Base-by-base conservation (phyloP, 1,140 invertebrate genomes). In the Chrysoperla carnea region DNA sequence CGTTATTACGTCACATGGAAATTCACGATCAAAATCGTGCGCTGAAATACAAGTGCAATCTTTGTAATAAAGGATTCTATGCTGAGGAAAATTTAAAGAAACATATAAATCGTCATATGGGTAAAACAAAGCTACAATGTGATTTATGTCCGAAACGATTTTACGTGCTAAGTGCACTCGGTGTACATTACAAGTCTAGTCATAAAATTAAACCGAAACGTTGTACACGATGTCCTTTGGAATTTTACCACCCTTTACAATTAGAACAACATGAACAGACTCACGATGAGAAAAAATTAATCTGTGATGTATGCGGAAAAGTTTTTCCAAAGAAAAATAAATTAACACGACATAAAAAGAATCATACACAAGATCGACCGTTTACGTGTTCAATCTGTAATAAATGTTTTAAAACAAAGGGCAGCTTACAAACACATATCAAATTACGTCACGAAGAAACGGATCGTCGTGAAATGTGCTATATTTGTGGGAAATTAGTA, bases 261-360 rank as follows among this genome's bases (percentile, higher is more conserved):
- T 23, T 23, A 23, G 17, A 23, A 23, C 17, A 23, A 5, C 17
- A 37, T 47, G 31, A 35, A 36, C 31, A 17, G 42, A 31, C 46
- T 41, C 44, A 40, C 37, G 39, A 41, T 33, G 15, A 11, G 6
- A 44, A 36, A 29, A 41, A 43, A 29, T 47, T 33, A 35, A 11
- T n/a, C 6, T 48, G 46, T 45, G 40, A 45, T 11, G 8, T 45
- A 6, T 48, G 46, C 40, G 40, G 40, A 9, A 48, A 45, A 42
- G 36, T 35, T 11, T 48, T 48, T 40, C 45, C 41, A 37, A 45
- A 42, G 35, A 28, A 39, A 12, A 40, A 36, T 17, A 44, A 48
- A 45, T 27, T 45, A 9, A 37, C 29, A 11, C 29, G 40, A 40
- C 46, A 48, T 42, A 42, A 42, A 40, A 13, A 43, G 15, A 48